These are phyloP conservation scores for Alca torda DNA, from an alignment of 2,797 vertebrate genomes.

Conservation along the genomic window DNA sequence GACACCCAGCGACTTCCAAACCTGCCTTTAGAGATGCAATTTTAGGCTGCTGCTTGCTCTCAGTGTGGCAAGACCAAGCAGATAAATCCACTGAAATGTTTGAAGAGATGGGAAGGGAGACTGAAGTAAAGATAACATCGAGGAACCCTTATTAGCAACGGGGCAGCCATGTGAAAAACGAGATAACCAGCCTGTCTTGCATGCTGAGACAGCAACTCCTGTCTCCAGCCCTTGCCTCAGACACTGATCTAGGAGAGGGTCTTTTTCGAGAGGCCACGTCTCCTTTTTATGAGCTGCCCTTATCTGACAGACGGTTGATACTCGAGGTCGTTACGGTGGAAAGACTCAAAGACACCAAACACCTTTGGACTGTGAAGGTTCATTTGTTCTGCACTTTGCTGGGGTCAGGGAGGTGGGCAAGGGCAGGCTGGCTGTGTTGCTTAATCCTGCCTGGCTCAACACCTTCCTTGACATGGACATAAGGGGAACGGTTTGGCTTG, in stretches of 20 bases:
- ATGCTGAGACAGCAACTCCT: constrained; percentile 41
- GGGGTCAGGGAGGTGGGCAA: not conserved
- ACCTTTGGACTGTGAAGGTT: not conserved
- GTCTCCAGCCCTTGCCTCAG: not conserved
- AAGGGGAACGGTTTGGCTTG: not conserved
- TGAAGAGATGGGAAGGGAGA: not conserved
- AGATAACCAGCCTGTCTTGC: not conserved
- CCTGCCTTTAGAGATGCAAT: not conserved
- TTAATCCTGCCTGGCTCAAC: not conserved
- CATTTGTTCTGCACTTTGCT: not conserved
- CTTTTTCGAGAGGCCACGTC: not conserved
- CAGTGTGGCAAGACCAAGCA: not conserved
- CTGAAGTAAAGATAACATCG: not conserved
- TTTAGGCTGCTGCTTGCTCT: not conserved
- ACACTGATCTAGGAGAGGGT: not conserved
- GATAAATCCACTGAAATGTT: not conserved
- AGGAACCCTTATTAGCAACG: not conserved
- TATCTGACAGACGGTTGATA: not conserved
- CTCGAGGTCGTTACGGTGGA: fast-evolving
- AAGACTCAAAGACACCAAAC: not conserved
- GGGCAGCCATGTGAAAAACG: not conserved
- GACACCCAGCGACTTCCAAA: not conserved
- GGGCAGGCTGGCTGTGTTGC: not conserved
- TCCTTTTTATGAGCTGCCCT: not conserved
- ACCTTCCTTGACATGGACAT: not conserved